Percentiles rank a stretch among this genome's conserved stretches.
Evolutionary conservation across 2,113 vertebrate genomes (phyloP).

Genomic region (Alexandromys fortis): DNA sequence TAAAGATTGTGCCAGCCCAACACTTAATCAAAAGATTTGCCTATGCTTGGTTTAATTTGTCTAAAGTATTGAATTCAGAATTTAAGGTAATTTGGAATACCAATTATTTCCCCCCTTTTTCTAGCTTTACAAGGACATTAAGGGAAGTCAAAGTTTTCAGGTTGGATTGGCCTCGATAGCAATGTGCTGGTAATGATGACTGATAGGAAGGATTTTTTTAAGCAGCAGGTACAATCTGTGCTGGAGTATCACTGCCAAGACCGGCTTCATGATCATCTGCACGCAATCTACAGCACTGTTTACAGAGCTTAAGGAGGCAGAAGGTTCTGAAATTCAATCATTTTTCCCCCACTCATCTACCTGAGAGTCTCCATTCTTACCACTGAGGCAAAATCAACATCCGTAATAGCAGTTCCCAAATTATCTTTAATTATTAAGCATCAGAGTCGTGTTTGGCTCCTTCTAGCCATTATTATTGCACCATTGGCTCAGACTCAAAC

Average conservation of each 20-base stretch:
- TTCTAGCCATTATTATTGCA: background rate
- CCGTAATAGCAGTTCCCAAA: background rate
- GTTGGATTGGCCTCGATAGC: background rate
- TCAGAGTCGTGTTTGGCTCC: background rate
- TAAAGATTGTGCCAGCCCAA: background rate
- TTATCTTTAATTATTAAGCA: background rate
- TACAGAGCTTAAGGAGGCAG: background rate
- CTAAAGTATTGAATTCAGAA: background rate
- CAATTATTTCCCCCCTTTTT: background rate
- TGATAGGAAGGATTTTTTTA: background rate
- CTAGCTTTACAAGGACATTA: background rate
- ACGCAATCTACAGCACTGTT: background rate
- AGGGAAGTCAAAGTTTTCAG: background rate
- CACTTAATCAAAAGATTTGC: background rate
- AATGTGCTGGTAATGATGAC: background rate
- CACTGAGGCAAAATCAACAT: background rate
- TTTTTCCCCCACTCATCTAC: background rate
- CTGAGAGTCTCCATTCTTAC: background rate
- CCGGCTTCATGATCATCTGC: background rate
- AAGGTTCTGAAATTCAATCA: background rate
- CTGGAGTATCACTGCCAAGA: slow-evolving; percentile 5
- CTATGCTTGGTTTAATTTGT: background rate
- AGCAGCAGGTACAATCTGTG: slow-evolving; percentile 41
- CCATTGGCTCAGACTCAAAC: background rate
- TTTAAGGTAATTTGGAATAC: background rate